Evolutionary conservation across 2,888 invertebrate genomes (phyloP).

Genomic region (Aradus depressus): DNA sequence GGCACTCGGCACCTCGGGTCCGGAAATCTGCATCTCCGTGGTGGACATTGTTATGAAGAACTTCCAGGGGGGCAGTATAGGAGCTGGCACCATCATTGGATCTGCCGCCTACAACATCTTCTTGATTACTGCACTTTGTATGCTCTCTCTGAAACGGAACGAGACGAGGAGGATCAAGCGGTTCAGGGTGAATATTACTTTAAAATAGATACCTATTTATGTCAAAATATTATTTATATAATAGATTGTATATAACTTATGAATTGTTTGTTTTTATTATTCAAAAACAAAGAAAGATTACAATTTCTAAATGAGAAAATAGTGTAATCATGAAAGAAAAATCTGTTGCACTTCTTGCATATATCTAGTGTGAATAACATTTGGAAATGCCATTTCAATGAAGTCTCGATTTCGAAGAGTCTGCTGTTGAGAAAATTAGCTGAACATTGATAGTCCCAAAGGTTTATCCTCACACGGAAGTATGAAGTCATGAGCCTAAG

Average conservation of each 20-base stretch:
- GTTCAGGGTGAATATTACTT: slow-evolving; percentile 36
- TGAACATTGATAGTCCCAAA: no score
- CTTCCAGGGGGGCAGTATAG: slow-evolving; percentile 91
- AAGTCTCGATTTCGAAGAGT: no score
- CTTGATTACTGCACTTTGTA: slow-evolving; percentile 91
- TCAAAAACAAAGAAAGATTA: no score
- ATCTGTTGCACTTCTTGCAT: no score
- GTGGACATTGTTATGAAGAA: slow-evolving; percentile 94
- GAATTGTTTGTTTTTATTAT: no score
- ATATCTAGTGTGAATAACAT: no score
- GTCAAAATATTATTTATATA: background rate
- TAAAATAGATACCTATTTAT: background rate
- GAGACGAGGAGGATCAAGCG: slow-evolving; percentile 68
- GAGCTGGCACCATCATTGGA: slow-evolving; percentile 97
- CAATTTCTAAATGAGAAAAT: no score
- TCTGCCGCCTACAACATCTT: slow-evolving; percentile 98
- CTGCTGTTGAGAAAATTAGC: no score
- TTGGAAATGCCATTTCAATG: no score
- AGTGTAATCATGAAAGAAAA: no score
- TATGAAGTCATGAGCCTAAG: no score
- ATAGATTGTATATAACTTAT: background rate
- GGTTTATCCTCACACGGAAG: no score
- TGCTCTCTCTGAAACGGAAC: slow-evolving; percentile 67
- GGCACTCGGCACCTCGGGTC: slow-evolving; percentile 97
- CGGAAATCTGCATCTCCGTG: slow-evolving; percentile 92